Conservation (phyloP, 2,113 vertebrate species). For the Empidonax traillii region DNA sequence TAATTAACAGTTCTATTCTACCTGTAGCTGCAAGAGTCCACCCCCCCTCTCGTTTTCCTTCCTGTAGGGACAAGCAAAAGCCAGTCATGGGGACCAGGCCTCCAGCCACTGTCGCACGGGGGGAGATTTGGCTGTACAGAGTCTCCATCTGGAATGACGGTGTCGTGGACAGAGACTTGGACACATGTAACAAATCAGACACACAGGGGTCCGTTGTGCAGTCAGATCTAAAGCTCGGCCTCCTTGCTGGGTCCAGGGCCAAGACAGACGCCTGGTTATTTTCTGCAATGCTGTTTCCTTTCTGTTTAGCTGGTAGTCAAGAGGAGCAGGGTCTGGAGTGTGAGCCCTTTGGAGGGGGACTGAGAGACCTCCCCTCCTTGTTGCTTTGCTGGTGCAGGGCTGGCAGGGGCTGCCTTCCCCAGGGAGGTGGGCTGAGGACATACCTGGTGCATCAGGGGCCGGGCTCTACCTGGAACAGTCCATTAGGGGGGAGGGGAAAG, state of each 20-base stretch:
- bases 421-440: not conserved
- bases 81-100: not conserved
- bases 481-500: not conserved
- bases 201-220: conserved; percentile 46
- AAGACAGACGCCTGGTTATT: conserved; percentile 29
- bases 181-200: conserved; percentile 54
- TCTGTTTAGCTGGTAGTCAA: conserved; percentile 52
- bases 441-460: not conserved
- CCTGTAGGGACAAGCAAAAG: conserved; percentile 12
- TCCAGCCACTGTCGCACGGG: not conserved
- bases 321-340: conserved; percentile 56
- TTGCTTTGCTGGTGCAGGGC: conserved; percentile 52
- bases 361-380: not conserved
- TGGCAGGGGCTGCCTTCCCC: conserved; percentile 19
- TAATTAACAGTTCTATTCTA: conserved; percentile 73
- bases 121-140: conserved; percentile 37
- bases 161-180: conserved; percentile 36
- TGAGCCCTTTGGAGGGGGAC: conserved; percentile 52
- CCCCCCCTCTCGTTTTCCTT: not conserved
- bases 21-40: conserved; percentile 60
- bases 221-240: conserved; percentile 33
- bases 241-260: conserved; percentile 40
- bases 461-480: conserved; percentile 50
- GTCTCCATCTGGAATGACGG: conserved; percentile 49
- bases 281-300: conserved; percentile 40